Evolutionary conservation across 2,888 invertebrate species (phyloP).

Genomic region (Zaprionus obscuricornis): DNA sequence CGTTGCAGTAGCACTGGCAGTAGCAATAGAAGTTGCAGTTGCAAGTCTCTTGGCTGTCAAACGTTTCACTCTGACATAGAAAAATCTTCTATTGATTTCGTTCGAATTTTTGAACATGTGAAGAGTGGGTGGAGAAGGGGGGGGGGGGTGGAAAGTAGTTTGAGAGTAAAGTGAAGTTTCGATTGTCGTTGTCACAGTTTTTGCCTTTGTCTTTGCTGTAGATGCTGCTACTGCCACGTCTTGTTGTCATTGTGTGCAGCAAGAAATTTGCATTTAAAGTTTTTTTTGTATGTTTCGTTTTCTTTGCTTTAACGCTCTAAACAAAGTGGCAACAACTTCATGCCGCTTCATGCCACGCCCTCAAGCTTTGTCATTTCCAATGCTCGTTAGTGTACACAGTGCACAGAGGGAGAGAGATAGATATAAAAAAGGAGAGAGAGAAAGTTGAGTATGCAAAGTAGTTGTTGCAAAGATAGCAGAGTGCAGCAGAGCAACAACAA

Average conservation of each 20-base stretch:
- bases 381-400: constrained; percentile 69
- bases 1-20: background rate
- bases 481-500: constrained; percentile 31
- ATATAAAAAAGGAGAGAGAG: background rate
- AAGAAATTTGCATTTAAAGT: constrained; percentile 69
- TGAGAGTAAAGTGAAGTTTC: background rate
- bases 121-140: background rate
- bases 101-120: background rate
- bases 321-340: constrained; percentile 61
- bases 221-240: constrained; percentile 21
- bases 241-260: no score
- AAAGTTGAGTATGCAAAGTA: constrained; percentile 72
- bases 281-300: constrained; percentile 26
- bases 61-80: constrained; percentile 64
- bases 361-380: constrained; percentile 69
- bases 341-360: constrained; percentile 46
- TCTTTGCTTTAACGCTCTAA: constrained; percentile 59
- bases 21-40: background rate
- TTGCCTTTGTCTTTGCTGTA: constrained; percentile 7
- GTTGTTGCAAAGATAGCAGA: constrained; percentile 48
- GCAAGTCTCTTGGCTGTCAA: constrained; percentile 31
- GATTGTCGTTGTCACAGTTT: constrained; percentile 7
- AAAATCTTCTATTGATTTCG: constrained; percentile 68
- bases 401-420: background rate
- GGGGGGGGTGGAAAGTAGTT: background rate